Evolutionary conservation across 2,113 vertebrate species (phyloP), one percentile per base, ranked within the genome.

Genomic region (Pseudopodoces humilis): DNA sequence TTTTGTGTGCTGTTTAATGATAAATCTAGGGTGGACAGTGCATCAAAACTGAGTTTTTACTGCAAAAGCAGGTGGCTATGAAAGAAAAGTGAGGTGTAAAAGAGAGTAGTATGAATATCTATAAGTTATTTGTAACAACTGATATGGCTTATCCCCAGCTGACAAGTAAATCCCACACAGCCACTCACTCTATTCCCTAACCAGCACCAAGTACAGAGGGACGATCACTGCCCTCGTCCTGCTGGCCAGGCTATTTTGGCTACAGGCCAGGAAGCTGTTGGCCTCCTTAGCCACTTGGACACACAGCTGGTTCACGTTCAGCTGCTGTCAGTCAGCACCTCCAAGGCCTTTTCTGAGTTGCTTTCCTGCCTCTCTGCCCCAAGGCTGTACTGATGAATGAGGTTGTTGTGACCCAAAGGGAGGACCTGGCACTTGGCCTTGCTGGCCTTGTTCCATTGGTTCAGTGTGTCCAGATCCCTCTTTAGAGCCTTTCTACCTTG

Each of bases 321-420:
- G 23, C n/a, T 64, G 33, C 46, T 62, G 16, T 44, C 10, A 35
- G 11, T 15, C 5, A 11, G 10, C 28, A 23, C 11, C 15, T 47
- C 41, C 69, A 28, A 16, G 4, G 23, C 28, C 4, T 52, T 50
- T 35, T 33, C 37, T 15, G 9, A 14, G 17, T 33, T 0, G 0
- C n/a, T 14, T 64, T 37, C n/a, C 41, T 56, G 22, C 18, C 49
- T 11, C 22, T 37, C 47, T 47, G 41, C 15, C n/a, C 23, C 49
- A 17, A 22, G 23, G 28, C 41, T 39, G 23, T 31, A 3, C 13
- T 20, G 16, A 28, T 62, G 13, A 23, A 30, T 4, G 41, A 24
- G 20, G 25, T 52, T 52, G 4, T 14, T 27, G 44, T 68, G 41
- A n/a, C 41, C 47, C 41, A 20, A 55, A 13, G 15, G 23, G 47